phyloP scores from a whole-genome alignment of 2,888 invertebrate species.

The Bruchidius siliquastri region DNA sequence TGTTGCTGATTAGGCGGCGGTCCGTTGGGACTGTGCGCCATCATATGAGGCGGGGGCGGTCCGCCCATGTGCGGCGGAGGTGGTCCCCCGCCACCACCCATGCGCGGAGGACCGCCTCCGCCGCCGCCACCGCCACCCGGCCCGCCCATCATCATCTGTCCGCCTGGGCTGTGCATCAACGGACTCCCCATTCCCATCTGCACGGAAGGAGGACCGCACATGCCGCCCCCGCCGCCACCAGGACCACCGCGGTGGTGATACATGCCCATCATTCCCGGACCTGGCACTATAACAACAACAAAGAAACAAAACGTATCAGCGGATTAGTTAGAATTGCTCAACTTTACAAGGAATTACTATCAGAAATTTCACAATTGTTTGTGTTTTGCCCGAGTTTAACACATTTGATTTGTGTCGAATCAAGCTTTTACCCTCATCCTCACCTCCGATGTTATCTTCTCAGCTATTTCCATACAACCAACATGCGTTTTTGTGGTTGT shows the following conservation, averaged over 20 bases:
- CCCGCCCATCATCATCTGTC: constrained; percentile 47
- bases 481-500: too few relatives aligned
- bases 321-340: too few relatives aligned
- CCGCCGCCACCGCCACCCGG: neutral
- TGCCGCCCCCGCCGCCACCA: constrained; percentile 35
- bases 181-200: constrained; percentile 41
- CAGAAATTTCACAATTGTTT: too few relatives aligned
- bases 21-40: neutral
- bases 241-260: constrained; percentile 33
- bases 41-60: neutral
- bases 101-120: neutral
- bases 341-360: too few relatives aligned
- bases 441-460: too few relatives aligned
- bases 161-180: constrained; percentile 47
- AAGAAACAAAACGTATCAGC: too few relatives aligned
- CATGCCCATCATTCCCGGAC: constrained; percentile 36
- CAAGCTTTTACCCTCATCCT: too few relatives aligned
- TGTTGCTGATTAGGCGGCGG: constrained; percentile 18
- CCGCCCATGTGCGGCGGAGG: constrained; percentile 38
- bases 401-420: too few relatives aligned
- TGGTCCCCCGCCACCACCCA: constrained; percentile 26
- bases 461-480: too few relatives aligned
- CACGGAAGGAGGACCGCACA: constrained; percentile 50
- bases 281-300: constrained; percentile 8
- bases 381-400: too few relatives aligned